Conservation (phyloP, 2,113 vertebrate genomes). For the Oncorhynchus nerka region DNA sequence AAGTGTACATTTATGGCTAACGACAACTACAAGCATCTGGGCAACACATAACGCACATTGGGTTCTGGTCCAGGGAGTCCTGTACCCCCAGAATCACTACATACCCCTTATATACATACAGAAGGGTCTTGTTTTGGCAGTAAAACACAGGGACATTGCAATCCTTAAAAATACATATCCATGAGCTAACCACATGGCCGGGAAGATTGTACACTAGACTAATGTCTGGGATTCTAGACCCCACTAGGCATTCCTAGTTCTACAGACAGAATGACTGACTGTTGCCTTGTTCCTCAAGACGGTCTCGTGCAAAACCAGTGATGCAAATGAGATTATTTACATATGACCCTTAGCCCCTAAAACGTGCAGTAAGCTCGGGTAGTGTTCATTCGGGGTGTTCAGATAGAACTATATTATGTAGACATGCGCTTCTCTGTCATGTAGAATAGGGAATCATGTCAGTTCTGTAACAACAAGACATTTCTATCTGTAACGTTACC, state of each 20-base stretch:
- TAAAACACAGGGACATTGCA: conserved; percentile 45
- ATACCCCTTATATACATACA: conserved; percentile 41
- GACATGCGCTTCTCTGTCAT: too few relatives aligned
- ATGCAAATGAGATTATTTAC: conserved; percentile 50
- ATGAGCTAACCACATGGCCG: conserved; percentile 9
- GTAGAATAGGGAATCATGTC: too few relatives aligned
- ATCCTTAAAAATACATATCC: conserved; percentile 34
- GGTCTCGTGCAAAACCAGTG: conserved; percentile 31
- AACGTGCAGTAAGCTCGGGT: conserved; percentile 11
- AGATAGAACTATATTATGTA: too few relatives aligned
- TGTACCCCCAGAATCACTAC: conserved; percentile 43
- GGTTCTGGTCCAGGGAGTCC: conserved; percentile 47
- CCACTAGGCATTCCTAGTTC: background rate
- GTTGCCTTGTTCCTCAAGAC: conserved; percentile 37
- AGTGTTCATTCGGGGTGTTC: too few relatives aligned
- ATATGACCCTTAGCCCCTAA: conserved; percentile 17
- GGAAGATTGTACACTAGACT: conserved; percentile 51
- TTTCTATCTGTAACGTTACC: too few relatives aligned
- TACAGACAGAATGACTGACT: conserved; percentile 1
- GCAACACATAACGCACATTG: conserved; percentile 29
- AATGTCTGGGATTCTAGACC: conserved; percentile 8
- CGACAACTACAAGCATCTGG: conserved; percentile 25
- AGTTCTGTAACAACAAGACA: too few relatives aligned
- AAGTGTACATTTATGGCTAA: conserved; percentile 36
- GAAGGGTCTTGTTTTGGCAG: conserved; percentile 62